These are phyloP conservation scores for Urocitellus parryii DNA, from an alignment of 2,113 vertebrate species.

Conservation along the genomic window DNA sequence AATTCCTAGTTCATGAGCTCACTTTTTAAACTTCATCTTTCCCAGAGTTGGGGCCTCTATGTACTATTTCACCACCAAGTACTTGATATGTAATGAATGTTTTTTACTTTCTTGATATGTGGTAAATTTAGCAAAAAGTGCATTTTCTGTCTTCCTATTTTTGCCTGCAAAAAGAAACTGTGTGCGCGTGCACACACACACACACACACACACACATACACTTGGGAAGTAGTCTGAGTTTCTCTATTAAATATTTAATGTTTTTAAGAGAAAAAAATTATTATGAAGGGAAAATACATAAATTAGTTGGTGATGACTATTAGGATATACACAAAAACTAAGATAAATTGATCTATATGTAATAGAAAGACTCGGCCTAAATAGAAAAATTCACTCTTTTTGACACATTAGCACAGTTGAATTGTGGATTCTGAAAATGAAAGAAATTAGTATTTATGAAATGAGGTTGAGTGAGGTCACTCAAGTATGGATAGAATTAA, in stretches of 20 bases:
- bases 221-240: neutral
- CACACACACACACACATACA: no score
- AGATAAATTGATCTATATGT: neutral
- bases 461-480: neutral
- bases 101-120: neutral
- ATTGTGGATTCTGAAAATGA: neutral
- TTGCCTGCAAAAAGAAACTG: no score
- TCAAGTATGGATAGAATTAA: neutral
- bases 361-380: neutral
- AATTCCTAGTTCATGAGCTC: neutral
- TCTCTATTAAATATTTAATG: conserved; percentile 22
- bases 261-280: neutral
- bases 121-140: neutral
- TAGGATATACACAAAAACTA: neutral
- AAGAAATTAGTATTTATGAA: neutral
- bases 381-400: neutral
- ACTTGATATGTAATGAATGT: neutral
- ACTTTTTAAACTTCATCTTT: neutral
- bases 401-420: neutral
- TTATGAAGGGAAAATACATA: neutral
- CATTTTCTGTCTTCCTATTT: neutral
- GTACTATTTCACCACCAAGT: neutral
- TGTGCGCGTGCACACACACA: no score
- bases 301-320: neutral
- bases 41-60: neutral